A percentile compares a stretch with the other conserved stretches of the same genome.
Evolutionary conservation across 2,797 vertebrate genomes (phyloP).

Genomic region (Sebastes minor): DNA sequence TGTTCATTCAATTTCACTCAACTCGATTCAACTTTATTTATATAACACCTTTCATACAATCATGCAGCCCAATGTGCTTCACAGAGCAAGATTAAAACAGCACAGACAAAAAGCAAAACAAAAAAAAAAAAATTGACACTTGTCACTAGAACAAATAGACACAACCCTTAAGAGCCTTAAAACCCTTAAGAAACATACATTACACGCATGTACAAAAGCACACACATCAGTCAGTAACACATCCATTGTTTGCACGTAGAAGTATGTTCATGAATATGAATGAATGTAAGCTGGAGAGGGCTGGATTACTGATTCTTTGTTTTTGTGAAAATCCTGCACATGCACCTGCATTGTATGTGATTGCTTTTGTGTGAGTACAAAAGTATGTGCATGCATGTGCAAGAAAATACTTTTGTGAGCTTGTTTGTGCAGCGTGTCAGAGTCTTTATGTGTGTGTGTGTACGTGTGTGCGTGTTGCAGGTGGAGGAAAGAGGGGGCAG

Average conservation of each 20-base stretch:
- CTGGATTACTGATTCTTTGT: conserved; percentile 4
- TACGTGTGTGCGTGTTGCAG: conserved; percentile 37
- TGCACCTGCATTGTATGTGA: conserved; percentile 26
- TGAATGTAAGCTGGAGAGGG: neutral
- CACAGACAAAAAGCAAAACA: no score
- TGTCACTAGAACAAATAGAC: no score
- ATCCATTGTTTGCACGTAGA: neutral
- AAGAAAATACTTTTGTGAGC: conserved; percentile 10
- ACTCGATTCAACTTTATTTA: no score
- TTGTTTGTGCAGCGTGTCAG: conserved; percentile 27
- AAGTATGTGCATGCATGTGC: conserved; percentile 21
- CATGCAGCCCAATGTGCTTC: no score
- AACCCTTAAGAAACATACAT: neutral
- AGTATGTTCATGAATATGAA: neutral
- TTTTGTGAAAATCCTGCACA: neutral
- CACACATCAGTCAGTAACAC: neutral
- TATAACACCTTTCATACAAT: no score
- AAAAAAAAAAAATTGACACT: no score
- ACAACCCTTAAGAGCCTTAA: neutral
- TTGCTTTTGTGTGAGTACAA: conserved; percentile 17
- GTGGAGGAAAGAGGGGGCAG: conserved; percentile 73
- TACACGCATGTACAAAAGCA: neutral
- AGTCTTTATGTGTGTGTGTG: conserved; percentile 15
- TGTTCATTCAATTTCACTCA: neutral
- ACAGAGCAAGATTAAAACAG: no score